These are phyloP conservation scores for Sciurus carolinensis DNA, from an alignment of 2,797 vertebrate genomes.

Conservation along the genomic window DNA sequence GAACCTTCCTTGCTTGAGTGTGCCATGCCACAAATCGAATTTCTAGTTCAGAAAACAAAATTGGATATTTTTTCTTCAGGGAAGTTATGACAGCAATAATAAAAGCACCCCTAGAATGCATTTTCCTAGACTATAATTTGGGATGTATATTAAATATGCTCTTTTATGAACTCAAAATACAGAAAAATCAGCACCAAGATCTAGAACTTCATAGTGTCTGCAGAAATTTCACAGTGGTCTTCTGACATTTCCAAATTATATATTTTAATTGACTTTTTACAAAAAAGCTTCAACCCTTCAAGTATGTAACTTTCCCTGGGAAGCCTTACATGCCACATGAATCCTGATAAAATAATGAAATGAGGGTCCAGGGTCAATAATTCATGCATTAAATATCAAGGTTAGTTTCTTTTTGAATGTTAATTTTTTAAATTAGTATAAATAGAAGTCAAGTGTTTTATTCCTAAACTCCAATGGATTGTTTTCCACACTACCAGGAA, in stretches of 20 bases:
- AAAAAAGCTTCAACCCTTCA: neutral
- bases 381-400: neutral
- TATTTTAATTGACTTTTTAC: neutral
- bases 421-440: neutral
- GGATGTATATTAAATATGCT: neutral
- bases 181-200: conserved; percentile 43
- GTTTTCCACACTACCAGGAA: neutral
- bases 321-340: neutral
- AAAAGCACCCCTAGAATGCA: neutral
- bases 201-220: neutral
- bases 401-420: neutral
- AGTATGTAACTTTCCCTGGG: neutral
- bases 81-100: conserved; percentile 31
- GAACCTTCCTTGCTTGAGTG: neutral
- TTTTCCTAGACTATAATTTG: neutral
- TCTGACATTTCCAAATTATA: conserved; percentile 1
- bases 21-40: neutral
- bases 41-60: conserved; percentile 66
- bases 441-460: conserved; percentile 37
- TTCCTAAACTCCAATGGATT: neutral
- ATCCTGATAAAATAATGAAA: neutral
- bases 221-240: neutral
- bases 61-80: neutral
- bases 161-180: conserved; percentile 26
- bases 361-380: neutral